A percentile compares a stretch with the other conserved stretches of the same genome.
phyloP scores from a whole-genome alignment of 2,113 vertebrate genomes.

The Tiliqua scincoides region DNA sequence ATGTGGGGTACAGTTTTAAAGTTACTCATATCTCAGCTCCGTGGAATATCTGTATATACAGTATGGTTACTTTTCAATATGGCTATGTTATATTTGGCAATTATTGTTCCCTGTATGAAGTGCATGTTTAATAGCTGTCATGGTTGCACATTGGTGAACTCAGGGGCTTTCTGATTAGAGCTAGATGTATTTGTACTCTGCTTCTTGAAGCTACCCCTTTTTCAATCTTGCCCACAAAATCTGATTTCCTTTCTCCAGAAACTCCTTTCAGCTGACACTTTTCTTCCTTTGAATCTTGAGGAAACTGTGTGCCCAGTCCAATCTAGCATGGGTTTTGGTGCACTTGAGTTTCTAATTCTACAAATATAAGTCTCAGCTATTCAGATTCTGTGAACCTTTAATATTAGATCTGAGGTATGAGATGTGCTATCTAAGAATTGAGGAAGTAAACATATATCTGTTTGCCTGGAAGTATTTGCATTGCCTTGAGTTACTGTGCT shows the following conservation, averaged over 20 bases:
- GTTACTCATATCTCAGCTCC: no score
- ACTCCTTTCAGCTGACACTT: neutral
- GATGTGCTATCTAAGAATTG: neutral
- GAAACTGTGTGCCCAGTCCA: neutral
- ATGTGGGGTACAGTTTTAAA: neutral
- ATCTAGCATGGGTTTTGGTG: neutral
- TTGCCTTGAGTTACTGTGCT: neutral
- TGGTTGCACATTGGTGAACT: neutral
- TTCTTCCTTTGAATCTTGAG: neutral
- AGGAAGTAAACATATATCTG: neutral
- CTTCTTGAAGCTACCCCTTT: neutral
- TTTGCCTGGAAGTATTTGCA: neutral
- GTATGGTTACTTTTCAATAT: neutral
- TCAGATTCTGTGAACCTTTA: neutral
- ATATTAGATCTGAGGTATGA: neutral
- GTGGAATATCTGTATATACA: neutral
- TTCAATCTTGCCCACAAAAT: neutral
- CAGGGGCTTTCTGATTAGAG: neutral
- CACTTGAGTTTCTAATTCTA: neutral
- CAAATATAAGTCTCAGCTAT: neutral
- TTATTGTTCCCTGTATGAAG: neutral
- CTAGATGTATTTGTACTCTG: neutral
- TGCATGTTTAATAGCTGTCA: neutral
- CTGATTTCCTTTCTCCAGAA: neutral
- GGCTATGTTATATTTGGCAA: neutral